A percentile compares a stretch with the other conserved stretches of the same genome.
Evolutionary conservation across 2,797 vertebrate species (phyloP).

Genomic region (Salmo trutta): DNA sequence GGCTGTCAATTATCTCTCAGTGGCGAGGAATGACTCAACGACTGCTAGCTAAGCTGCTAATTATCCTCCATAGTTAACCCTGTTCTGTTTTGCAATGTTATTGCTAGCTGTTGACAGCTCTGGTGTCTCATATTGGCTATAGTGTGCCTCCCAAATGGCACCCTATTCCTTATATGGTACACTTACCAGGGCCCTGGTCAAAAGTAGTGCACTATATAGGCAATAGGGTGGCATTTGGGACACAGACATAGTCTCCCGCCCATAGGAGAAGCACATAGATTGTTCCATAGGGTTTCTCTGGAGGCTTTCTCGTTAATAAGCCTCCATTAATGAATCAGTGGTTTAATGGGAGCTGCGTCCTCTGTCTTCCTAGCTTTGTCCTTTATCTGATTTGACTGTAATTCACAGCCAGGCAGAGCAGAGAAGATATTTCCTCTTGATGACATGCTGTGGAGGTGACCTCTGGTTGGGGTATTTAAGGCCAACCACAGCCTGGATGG

Average conservation of each 20-base stretch:
- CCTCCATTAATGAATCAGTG: constrained; percentile 19
- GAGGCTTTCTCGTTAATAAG: constrained; percentile 5
- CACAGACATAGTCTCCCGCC: neutral
- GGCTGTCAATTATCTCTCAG: too few species aligned
- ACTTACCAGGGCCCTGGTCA: constrained; percentile 9
- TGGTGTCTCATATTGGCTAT: too few species aligned
- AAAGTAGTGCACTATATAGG: too few species aligned
- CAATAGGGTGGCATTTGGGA: too few species aligned
- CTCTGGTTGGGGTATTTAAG: neutral
- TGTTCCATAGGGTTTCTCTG: constrained; percentile 13
- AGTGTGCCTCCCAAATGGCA: too few species aligned
- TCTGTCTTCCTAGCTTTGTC: constrained; percentile 15
- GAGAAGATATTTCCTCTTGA: constrained; percentile 14
- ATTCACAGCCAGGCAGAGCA: neutral
- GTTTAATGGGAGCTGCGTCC: constrained; percentile 21
- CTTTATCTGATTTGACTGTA: neutral
- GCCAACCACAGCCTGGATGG: too few species aligned
- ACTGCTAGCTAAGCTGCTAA: too few species aligned
- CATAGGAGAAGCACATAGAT: neutral
- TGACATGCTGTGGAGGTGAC: constrained; percentile 4
- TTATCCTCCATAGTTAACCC: too few species aligned
- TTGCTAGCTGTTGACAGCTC: too few species aligned
- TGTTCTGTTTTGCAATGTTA: too few species aligned
- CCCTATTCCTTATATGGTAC: too few species aligned
- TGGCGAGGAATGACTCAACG: too few species aligned